Evolutionary conservation across 2,797 vertebrate genomes (phyloP), one percentile per base, ranked within the genome.

Genomic region (Enteromius anoplus): DNA sequence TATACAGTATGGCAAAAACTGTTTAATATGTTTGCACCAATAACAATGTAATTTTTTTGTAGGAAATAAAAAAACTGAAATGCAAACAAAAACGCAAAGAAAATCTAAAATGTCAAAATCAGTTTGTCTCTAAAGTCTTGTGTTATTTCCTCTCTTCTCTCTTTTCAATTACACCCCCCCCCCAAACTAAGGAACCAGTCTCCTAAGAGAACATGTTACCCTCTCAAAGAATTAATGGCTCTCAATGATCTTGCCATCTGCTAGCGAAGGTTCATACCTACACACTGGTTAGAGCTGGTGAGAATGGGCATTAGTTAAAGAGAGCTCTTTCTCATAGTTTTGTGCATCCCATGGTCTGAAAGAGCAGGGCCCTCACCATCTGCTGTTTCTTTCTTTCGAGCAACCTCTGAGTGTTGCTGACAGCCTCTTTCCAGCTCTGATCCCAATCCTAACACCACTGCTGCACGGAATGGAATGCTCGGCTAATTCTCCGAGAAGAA

Each of bases 241-340:
- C 94, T 96, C 97, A 98, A 97, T 97, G 98, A 98, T 97, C 97
- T 97, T 96, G 96, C 96, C 97, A 98, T 98, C 97, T 98, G 97
- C 96, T 96, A 95, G 58, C 40, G n/a, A 60, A 72, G 96, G 96
- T 96, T 96, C 95, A 94, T 97, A 97, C 96, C 96, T 97, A 96
- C 91, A 94, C 94, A 96, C 95, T 95, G 96, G 95, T 96, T 76
- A 55, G 34, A 88, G 70, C 81, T 40, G 76, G 26, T 11, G 68
- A 72, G 64, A 73, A 49, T 62, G 79, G 68, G 69, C 69, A 49
- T 81, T 81, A 64, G 40, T 81, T 72, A 49, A 72, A 72, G 55
- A 81, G 69, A 81, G 69, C 79, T 47, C 53, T 72, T 81, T 81
- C 95, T 96, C 94, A 96, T 95, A 97, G 93, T 90, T 87, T 91